Base-by-base conservation (phyloP, 2,888 invertebrate genomes). In the Meiosimyza platycephala region DNA sequence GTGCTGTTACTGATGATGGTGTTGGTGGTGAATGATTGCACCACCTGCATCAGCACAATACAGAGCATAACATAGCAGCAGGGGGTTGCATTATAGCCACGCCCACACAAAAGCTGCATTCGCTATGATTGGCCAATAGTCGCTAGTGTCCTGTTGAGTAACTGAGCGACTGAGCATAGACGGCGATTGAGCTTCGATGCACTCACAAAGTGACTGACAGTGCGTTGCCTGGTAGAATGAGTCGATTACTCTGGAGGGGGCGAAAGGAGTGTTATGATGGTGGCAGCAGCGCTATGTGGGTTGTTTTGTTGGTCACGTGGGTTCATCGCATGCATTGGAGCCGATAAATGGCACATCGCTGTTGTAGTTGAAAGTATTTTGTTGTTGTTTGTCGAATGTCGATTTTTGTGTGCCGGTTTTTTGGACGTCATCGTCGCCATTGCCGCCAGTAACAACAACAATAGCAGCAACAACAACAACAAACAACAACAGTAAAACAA, bases 51-150 rank as follows among this genome's bases (percentile, higher is more conserved):
- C 18, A 64, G 50, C 62, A 71, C 62, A 59, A 33, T 33, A 64
- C 11, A 62, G 50, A 40, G 28, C 51, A 40, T 40, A 40, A 40
- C 40, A 52, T 47, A 63, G 66, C 57, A 72, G 71, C 75, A 78
- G 81, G 83, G 83, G 85, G 84, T 83, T 84, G 83, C 85, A 85
- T 80, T 81, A 84, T 83, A 82, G 85, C 85, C 85, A 85, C 84
- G 84, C 84, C 84, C 82, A 82, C 84, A 81, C 82, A 82, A 74
- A 72, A 71, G 75, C 76, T 77, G 78, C 78, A 76, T 78, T 79
- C 78, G 80, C 80, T 83, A 83, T 83, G 82, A 84, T 84, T 84
- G 84, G 84, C 83, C 83, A 80, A 82, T 16, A 63, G 67, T 67
- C 40, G 69, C 54, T 64, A 55, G 62, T 40, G 40, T 40, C 40